Evolutionary conservation across 2,888 invertebrate species (phyloP), one percentile per base, ranked within the genome.

Genomic region (Hypomecis punctinalis): DNA sequence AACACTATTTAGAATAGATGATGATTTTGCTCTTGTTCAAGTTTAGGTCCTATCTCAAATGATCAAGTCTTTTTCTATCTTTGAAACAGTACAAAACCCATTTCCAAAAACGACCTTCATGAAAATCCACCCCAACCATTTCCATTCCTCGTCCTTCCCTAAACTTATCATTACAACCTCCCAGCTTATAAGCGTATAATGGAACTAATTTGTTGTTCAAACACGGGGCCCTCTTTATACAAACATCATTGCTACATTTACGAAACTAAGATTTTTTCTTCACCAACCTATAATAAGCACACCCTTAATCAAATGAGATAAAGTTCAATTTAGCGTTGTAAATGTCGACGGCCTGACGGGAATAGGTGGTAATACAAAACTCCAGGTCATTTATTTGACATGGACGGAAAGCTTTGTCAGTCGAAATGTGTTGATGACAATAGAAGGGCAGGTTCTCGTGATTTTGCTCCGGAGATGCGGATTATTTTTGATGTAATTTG

Each of bases 151-250:
- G 67, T 64, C 68, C 72, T 67, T 76, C 75, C 83, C 72, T 68
- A 79, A 78, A 73, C 76, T 76, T 75, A 76, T 82, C 75, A 81
- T 80, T 81, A 78, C 78, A 75, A 66, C 77, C 74, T 86, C 84
- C 85, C 84, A 79, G 77, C 83, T 88, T 86, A 89, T 86, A 88
- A 86, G 85, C 89, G 90, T 89, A 88, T 91, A 92, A 92, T 91
- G 86, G 81, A 89, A 89, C 90, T 91, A 92, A 92, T 92, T 91
- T 90, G 90, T 90, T 91, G 89, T 89, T 90, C 91, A 92, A 92
- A 92, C 89, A 92, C 81, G 89, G 88, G 89, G 78, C 81, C 80
- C 78, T 86, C 80, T 79, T 80, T 81, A 85, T 82, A 85, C 88
- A 90, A 91, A 91, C 87, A 89, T 82, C 77, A 77, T 80, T 78